Evolutionary conservation across 2,113 vertebrate species (phyloP).

Genomic region (Hypomesus transpacificus): DNA sequence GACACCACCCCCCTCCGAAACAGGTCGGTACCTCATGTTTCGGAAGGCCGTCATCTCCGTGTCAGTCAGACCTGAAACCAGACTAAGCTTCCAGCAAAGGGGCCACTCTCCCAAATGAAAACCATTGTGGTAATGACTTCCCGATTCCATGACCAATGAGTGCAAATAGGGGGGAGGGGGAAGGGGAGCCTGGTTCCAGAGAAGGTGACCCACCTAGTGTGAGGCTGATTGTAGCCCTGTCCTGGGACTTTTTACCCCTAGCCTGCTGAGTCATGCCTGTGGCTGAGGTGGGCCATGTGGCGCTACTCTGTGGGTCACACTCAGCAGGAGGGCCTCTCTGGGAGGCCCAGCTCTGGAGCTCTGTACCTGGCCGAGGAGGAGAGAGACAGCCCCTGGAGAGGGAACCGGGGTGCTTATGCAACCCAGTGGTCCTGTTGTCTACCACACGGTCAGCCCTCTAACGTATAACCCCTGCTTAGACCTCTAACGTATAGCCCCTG

Average conservation of each 20-base stretch:
- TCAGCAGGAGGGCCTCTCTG: slow-evolving; percentile 23
- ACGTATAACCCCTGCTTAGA: no score
- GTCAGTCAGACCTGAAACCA: slow-evolving; percentile 23
- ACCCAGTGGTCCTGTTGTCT: slow-evolving; percentile 1
- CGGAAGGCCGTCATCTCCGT: background rate
- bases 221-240: slow-evolving; percentile 18
- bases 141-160: slow-evolving; percentile 27
- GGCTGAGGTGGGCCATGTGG: slow-evolving; percentile 22
- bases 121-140: slow-evolving; percentile 19
- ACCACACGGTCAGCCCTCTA: background rate
- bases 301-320: slow-evolving; percentile 37
- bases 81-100: slow-evolving; percentile 13
- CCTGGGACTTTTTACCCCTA: slow-evolving; percentile 11
- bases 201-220: slow-evolving; percentile 23
- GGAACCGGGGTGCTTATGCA: slow-evolving; percentile 1
- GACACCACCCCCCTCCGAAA: slow-evolving; percentile 8
- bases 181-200: slow-evolving; percentile 19
- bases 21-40: background rate
- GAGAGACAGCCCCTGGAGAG: background rate
- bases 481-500: slow-evolving; percentile 7
- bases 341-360: slow-evolving; percentile 22
- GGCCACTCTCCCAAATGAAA: slow-evolving; percentile 2
- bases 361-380: slow-evolving; percentile 14
- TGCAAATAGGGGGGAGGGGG: slow-evolving; percentile 1
- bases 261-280: slow-evolving; percentile 25